Base-by-base conservation (phyloP, 2,888 invertebrate genomes). In the Mythimna pallens region DNA sequence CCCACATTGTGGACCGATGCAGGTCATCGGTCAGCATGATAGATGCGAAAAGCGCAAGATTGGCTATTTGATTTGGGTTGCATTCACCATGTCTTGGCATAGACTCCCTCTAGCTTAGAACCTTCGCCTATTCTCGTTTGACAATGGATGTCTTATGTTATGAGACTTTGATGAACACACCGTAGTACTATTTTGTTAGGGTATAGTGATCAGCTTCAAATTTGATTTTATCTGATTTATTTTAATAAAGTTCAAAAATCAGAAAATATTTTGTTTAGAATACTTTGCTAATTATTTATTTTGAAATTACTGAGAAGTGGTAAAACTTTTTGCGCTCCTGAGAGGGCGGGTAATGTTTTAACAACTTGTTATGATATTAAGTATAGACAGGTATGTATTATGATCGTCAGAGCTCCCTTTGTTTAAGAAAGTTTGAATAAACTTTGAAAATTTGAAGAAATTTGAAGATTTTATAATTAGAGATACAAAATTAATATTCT, bases 401-500 rank as follows among this genome's bases (percentile, higher is more conserved):
- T 20, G 8, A 10, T 55, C 4, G 1, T 40, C 4, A 25, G 30
- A 55, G 4, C 22, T 22, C 47, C 6, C 7, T n/a, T 12, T 17
- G 14, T 52, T 61, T 36, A 6, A 8, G 20, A 54, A 40, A 52
- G n/a, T 8, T 50, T 5, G 22, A 54, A 55, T 14, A 34, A 40
- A n/a, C 12, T 34, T 47, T 57, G 4, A 36, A 50, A 50, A 62
- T 5, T n/a, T 9, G n/a, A n/a, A 52, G 9, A 52, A 17, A n/a
- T n/a, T 52, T 14, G 14, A 25, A 55, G 55, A 2, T 54, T 22
- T 34, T n/a, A n/a, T 4, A 47, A 10, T 47, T 43, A 50, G 6
- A 34, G 61, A 22, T 8, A 12, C 17, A n/a, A 40, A n/a, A 59
- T 30, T 50, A 76, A 61, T 25, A 30, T 52, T n/a, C 47, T 20